Percentiles rank a stretch among this genome's conserved stretches.
Evolutionary conservation across 2,888 invertebrate genomes (phyloP).

Genomic region (Bembecia ichneumoniformis): DNA sequence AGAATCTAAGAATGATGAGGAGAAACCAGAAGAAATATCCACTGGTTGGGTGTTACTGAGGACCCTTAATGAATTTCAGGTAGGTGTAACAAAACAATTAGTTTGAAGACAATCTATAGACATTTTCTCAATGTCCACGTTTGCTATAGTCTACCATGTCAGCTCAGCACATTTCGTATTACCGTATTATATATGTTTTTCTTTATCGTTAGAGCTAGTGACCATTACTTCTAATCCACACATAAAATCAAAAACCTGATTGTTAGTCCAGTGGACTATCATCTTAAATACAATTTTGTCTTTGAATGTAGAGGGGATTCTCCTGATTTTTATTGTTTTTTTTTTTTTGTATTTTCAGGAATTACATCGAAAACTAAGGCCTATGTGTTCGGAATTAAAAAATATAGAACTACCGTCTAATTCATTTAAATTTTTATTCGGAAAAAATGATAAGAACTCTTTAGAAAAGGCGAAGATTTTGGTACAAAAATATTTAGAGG

Average conservation of each 20-base stretch:
- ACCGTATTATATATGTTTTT: neutral
- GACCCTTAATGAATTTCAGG: conserved; percentile 75
- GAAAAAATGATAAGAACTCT: conserved; percentile 84
- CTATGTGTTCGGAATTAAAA: conserved; percentile 85
- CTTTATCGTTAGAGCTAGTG: too few species aligned
- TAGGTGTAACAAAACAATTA: conserved; percentile 17
- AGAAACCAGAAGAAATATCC: conserved; percentile 61
- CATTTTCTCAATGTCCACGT: neutral
- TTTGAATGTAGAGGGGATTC: too few species aligned
- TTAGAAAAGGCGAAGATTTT: conserved; percentile 86
- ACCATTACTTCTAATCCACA: too few species aligned
- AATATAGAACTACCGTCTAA: conserved; percentile 87
- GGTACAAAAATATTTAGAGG: conserved; percentile 89
- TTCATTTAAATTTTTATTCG: conserved; percentile 85
- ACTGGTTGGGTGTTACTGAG: conserved; percentile 67
- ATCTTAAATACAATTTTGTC: too few species aligned
- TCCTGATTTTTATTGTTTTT: too few species aligned
- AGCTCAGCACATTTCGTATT: too few species aligned
- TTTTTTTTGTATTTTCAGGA: conserved; percentile 43
- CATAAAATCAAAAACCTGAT: too few species aligned
- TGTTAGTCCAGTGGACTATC: too few species aligned
- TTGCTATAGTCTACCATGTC: neutral
- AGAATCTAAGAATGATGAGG: conserved; percentile 64
- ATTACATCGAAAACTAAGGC: conserved; percentile 85
- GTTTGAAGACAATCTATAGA: neutral